Evolutionary conservation across 2,113 vertebrate species (phyloP).

Genomic region (Thinocorus orbignyianus): DNA sequence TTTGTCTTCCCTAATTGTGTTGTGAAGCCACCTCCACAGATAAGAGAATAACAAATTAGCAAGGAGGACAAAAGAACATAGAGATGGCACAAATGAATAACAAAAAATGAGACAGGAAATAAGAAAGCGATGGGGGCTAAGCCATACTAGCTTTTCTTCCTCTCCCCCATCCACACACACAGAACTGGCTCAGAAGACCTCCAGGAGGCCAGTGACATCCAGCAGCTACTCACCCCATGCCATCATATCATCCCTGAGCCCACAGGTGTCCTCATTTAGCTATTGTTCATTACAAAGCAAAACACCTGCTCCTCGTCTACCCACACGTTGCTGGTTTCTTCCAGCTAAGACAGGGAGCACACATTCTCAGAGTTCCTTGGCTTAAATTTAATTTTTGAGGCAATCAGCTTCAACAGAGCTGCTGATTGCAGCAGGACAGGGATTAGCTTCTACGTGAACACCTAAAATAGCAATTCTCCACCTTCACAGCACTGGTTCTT

Average conservation of each 20-base stretch:
- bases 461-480: neutral
- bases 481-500: neutral
- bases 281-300: neutral
- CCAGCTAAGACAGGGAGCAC: neutral
- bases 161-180: neutral
- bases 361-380: neutral
- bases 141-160: neutral
- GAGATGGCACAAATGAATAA: neutral
- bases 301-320: neutral
- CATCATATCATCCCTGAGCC: accelerated
- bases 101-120: neutral
- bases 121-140: neutral
- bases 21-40: constrained; percentile 13
- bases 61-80: constrained; percentile 46
- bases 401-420: constrained; percentile 28
- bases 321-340: neutral
- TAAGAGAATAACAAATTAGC: constrained; percentile 48
- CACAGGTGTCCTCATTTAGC: neutral
- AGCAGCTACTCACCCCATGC: neutral
- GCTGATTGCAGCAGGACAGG: constrained; percentile 49
- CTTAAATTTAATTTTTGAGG: constrained; percentile 49
- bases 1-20: constrained; percentile 45
- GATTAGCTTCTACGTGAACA: neutral
- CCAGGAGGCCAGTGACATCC: neutral
- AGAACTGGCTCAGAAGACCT: neutral